Percentiles rank a stretch among this genome's conserved stretches.
Conservation (phyloP, 2,888 invertebrate species). For the Barypeithes pellucidus region DNA sequence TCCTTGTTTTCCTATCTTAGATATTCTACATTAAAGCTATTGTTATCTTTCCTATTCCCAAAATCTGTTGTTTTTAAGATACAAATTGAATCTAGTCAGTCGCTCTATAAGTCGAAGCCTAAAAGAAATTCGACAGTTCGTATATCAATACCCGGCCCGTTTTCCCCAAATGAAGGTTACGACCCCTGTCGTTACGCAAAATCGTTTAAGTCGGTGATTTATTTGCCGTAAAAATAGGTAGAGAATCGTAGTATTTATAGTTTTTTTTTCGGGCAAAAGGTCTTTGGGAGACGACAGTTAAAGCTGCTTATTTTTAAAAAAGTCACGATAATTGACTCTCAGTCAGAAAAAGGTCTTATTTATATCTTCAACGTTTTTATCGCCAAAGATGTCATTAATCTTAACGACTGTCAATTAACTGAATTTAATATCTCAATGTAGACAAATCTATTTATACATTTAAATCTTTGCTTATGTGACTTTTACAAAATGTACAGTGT, state of each 20-base stretch:
- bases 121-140: constrained; percentile 9
- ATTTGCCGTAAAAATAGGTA: constrained; percentile 32
- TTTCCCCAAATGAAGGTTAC: constrained; percentile 22
- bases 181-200: constrained; percentile 27
- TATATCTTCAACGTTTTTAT: constrained; percentile 25
- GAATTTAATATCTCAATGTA: constrained; percentile 9
- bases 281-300: constrained; percentile 20
- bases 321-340: constrained; percentile 48
- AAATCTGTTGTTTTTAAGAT: no score
- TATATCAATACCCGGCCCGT: constrained; percentile 9
- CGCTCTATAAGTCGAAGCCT: neutral
- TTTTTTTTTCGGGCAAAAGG: constrained; percentile 30
- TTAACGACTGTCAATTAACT: constrained; percentile 25
- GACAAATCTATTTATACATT: no score
- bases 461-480: no score
- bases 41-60: no score
- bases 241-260: constrained; percentile 36
- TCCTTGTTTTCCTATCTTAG: no score
- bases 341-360: constrained; percentile 35
- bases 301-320: constrained; percentile 45
- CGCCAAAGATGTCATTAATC: constrained; percentile 17
- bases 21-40: no score
- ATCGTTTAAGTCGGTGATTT: constrained; percentile 27
- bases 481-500: no score
- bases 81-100: neutral